Conservation (phyloP, 2,113 vertebrate species). For the Excalfactoria chinensis region DNA sequence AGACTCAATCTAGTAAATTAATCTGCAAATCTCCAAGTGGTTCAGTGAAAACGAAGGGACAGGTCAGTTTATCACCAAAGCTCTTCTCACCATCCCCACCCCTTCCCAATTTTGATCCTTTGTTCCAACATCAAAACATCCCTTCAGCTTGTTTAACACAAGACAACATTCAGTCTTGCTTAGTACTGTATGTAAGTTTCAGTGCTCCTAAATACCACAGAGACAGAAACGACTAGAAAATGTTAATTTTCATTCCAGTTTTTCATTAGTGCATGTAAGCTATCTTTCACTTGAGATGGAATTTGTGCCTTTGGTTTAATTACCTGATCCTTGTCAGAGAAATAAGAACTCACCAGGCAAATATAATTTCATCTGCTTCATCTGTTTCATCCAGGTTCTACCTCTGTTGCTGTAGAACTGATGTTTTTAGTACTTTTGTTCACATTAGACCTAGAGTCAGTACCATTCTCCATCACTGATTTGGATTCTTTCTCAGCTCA, state of each 20-base stretch:
- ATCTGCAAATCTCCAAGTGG: neutral
- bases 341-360: neutral
- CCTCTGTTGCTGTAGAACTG: neutral
- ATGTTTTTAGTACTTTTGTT: neutral
- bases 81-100: neutral
- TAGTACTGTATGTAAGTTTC: neutral
- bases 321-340: neutral
- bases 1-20: neutral
- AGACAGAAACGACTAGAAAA: neutral
- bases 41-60: neutral
- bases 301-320: neutral
- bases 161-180: neutral
- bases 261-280: neutral
- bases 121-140: neutral
- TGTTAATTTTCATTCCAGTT: neutral
- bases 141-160: neutral
- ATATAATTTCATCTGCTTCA: conserved; percentile 11
- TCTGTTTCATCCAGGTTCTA: neutral
- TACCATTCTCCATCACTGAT: neutral
- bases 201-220: neutral
- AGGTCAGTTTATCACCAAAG: neutral
- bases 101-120: neutral
- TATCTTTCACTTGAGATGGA: neutral
- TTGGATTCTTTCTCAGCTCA: conserved; percentile 30
- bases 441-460: conserved; percentile 30